Percentiles rank a stretch among this genome's conserved stretches.
Evolutionary conservation across 2,797 vertebrate genomes (phyloP).

Genomic region (Chaenodraco wilsoni): DNA sequence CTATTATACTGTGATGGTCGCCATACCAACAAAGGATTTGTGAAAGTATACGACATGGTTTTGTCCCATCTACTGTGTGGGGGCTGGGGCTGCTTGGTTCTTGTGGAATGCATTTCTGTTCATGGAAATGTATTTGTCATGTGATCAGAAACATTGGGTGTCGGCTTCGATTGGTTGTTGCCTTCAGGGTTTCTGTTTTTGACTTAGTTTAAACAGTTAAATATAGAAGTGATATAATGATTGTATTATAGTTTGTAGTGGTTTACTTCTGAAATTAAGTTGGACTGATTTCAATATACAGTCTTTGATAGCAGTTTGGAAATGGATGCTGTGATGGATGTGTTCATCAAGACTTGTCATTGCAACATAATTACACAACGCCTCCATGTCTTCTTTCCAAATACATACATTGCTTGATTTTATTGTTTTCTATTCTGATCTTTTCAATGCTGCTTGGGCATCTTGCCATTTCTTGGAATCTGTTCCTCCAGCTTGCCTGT

Average conservation of each 20-base stretch:
- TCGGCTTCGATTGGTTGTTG: not conserved
- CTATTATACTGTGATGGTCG: not conserved
- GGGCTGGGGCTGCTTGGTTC: not conserved
- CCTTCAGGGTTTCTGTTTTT: not conserved
- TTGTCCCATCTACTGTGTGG: not conserved
- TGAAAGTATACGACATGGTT: not conserved
- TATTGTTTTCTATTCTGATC: not conserved
- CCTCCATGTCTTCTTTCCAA: not conserved
- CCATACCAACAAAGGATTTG: not conserved
- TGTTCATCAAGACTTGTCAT: not conserved
- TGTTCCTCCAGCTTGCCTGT: not conserved
- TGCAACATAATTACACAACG: not conserved
- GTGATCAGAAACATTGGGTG: not conserved
- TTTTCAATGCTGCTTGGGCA: not conserved
- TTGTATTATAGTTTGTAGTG: not conserved
- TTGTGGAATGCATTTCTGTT: no score
- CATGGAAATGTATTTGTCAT: not conserved
- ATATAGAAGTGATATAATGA: conserved; percentile 7
- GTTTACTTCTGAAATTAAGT: not conserved
- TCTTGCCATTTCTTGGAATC: not conserved
- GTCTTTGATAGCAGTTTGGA: not conserved
- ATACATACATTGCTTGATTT: no score
- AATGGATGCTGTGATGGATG: conserved; percentile 5
- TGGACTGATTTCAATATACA: not conserved
- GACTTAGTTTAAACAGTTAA: no score